phyloP scores from a whole-genome alignment of 2,888 invertebrate species.

The Polylopha cassiicola region DNA sequence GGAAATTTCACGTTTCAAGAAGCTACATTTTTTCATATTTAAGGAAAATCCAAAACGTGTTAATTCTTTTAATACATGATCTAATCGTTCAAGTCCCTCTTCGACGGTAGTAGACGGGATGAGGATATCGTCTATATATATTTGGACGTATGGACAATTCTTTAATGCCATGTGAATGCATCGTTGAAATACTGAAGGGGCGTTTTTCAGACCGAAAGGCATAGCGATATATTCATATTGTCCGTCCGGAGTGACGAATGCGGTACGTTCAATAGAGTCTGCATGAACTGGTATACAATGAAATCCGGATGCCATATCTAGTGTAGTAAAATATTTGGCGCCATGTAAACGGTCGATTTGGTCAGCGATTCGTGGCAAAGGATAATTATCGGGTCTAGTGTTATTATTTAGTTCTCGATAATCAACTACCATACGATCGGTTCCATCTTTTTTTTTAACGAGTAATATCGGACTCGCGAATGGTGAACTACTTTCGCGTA shows the following conservation, averaged over 20 bases:
- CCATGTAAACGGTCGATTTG: conserved; percentile 18
- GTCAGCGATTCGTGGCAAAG: conserved; percentile 20
- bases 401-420: conserved; percentile 31
- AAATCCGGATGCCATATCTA: conserved; percentile 31
- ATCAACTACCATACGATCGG: conserved; percentile 28
- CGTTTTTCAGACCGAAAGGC: conserved; percentile 25
- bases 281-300: conserved; percentile 29
- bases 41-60: neutral
- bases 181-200: conserved; percentile 40
- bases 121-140: conserved; percentile 33
- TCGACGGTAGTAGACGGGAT: conserved; percentile 13
- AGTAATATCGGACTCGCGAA: conserved; percentile 33
- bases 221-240: conserved; percentile 25
- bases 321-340: conserved; percentile 25
- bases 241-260: conserved; percentile 24
- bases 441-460: conserved; percentile 21
- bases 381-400: conserved; percentile 26
- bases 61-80: neutral
- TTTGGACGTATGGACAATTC: conserved; percentile 3
- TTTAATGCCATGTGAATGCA: conserved; percentile 33
- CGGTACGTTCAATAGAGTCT: conserved; percentile 23
- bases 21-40: conserved; percentile 12
- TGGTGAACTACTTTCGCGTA: conserved; percentile 30
- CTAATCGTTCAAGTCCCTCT: neutral
- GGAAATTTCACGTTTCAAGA: conserved; percentile 16